Conservation (phyloP, 2,797 vertebrate species). For the Chromobotia macracanthus region DNA sequence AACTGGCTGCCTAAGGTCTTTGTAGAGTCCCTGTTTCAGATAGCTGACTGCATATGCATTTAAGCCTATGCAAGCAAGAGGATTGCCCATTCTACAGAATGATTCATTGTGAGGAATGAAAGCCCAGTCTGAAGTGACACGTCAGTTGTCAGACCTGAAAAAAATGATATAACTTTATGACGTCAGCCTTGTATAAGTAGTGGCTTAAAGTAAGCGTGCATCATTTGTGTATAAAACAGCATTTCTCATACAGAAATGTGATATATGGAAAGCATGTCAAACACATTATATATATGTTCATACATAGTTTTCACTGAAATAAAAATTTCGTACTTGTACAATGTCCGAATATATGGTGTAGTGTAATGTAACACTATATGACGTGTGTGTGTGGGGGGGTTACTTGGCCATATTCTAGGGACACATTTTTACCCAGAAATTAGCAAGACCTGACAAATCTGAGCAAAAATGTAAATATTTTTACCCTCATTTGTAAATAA, state of each 20-base stretch:
- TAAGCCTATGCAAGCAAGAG: constrained; percentile 25
- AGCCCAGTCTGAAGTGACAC: constrained; percentile 62
- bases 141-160: constrained; percentile 35
- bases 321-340: no score
- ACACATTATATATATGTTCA: no score
- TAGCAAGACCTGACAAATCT: no score
- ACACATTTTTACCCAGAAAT: no score
- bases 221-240: constrained; percentile 6
- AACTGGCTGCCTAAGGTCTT: constrained; percentile 56
- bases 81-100: constrained; percentile 21
- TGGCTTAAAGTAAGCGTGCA: not conserved
- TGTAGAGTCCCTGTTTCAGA: constrained; percentile 54
- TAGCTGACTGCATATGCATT: not conserved
- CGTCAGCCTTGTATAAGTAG: constrained; percentile 32
- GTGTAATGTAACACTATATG: no score
- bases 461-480: no score
- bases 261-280: no score
- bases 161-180: constrained; percentile 32
- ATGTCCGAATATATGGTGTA: no score
- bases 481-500: no score
- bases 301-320: no score
- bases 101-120: constrained; percentile 53
- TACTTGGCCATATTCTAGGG: no score
- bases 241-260: not conserved
- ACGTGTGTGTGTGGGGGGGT: no score